Conservation (phyloP, 2,888 invertebrate genomes). For the Dynastes grantii region DNA sequence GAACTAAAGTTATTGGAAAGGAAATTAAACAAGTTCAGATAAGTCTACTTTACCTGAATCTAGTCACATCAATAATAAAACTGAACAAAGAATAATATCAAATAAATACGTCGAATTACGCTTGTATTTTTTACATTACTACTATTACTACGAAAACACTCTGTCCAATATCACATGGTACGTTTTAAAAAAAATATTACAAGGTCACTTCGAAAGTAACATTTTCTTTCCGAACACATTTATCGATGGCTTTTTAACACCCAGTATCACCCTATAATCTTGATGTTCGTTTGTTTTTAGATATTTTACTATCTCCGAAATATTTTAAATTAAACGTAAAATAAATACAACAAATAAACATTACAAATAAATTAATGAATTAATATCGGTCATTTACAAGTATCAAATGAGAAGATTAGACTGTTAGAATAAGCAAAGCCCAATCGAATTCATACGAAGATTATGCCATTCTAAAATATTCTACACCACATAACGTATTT, state of each 20-base stretch:
- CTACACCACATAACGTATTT: no score
- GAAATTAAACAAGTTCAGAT: no score
- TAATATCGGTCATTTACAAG: no score
- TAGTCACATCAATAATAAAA: no score
- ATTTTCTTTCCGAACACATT: slow-evolving; percentile 1
- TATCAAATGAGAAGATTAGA: no score
- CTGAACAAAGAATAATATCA: not conserved
- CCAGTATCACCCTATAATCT: slow-evolving; percentile 34
- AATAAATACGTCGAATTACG: not conserved
- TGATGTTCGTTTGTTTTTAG: not conserved
- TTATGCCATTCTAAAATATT: no score
- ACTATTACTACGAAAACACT: slow-evolving; percentile 13
- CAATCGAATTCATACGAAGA: no score
- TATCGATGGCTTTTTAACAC: slow-evolving; percentile 18
- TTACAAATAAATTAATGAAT: not conserved
- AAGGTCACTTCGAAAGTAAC: slow-evolving; percentile 25
- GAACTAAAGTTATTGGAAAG: no score
- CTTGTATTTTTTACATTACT: slow-evolving; percentile 4
- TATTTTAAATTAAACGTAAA: slow-evolving; percentile 16
- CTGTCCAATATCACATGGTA: slow-evolving; percentile 12
- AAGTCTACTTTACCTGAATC: no score
- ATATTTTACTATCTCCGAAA: not conserved
- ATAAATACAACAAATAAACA: slow-evolving; percentile 15
- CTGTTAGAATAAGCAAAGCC: no score
- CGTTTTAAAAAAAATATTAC: not conserved